These are phyloP conservation scores for Diplazon laetatorius DNA, from an alignment of 2,888 invertebrate species.

Conservation along the genomic window DNA sequence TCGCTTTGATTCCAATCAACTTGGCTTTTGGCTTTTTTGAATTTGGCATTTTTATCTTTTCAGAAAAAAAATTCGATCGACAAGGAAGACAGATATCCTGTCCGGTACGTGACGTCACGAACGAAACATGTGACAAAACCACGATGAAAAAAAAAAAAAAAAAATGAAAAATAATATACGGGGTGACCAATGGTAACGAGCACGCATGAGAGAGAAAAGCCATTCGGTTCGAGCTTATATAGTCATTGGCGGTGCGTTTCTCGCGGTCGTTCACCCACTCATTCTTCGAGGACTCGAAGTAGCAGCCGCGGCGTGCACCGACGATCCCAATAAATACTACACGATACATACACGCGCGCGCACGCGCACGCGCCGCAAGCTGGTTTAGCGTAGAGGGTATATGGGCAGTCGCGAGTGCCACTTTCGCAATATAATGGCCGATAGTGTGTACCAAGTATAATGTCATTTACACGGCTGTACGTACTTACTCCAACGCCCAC, in stretches of 20 bases:
- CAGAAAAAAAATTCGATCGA: too few species aligned
- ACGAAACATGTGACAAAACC: background rate
- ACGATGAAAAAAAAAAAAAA: too few species aligned
- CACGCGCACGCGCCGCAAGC: background rate
- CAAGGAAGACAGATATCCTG: too few species aligned
- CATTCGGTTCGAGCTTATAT: slow-evolving; percentile 36
- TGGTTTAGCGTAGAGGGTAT: too few species aligned
- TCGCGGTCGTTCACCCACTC: slow-evolving; percentile 57
- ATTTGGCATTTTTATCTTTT: too few species aligned
- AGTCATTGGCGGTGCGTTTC: slow-evolving; percentile 19
- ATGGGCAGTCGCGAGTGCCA: slow-evolving; percentile 9
- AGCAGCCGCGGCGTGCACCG: slow-evolving; percentile 7
- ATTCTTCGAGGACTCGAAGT: slow-evolving; percentile 24
- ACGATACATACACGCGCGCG: background rate
- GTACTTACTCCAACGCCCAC: slow-evolving; percentile 7
- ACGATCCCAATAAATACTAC: slow-evolving; percentile 33
- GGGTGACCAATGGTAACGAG: slow-evolving; percentile 38
- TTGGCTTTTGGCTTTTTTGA: too few species aligned
- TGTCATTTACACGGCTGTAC: slow-evolving; percentile 18
- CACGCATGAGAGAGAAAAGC: slow-evolving; percentile 41
- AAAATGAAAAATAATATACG: slow-evolving; percentile 12
- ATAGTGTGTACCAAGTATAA: slow-evolving; percentile 15
- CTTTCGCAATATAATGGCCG: slow-evolving; percentile 29
- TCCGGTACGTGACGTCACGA: slow-evolving; percentile 3
- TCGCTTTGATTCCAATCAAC: too few species aligned